Evolutionary conservation across 2,888 invertebrate species (phyloP), one percentile per base, ranked within the genome.

Genomic region (Cremastinae sp.): DNA sequence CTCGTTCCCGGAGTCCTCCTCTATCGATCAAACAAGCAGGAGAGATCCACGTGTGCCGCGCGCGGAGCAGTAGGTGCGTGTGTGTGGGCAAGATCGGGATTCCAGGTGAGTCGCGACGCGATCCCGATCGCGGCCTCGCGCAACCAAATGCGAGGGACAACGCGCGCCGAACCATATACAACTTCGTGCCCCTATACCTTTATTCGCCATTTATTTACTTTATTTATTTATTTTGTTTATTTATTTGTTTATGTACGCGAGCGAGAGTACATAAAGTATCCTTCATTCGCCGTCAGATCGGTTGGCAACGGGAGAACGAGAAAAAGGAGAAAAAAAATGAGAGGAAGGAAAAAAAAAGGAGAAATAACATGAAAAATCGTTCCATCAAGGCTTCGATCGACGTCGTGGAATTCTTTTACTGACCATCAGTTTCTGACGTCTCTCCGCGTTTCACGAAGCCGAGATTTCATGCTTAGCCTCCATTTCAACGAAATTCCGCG

Each of bases 11-110:
- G 69, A 74, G 79, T 72, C 71, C 59, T 73, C 73, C 69, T 76
- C 73, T 73, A 77, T 79, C 77, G 74, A 79, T 79, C 73, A 79
- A 79, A 79, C 75, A 18, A 69, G 28, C 28, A 28, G 28, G 58
- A 58, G 43, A 51, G 59, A 51, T 43, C 49, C 53, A 43, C 43
- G 49, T 22, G 49, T 43, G 38, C n/a, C 38, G 28, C 38, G 59
- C 47, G n/a, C 45, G 58, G 61, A 36, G 18, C n/a, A n/a, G n/a
- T n/a, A n/a, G n/a, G 64, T 38, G 36, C 54, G 56, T 28, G 73
- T 20, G 36, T 53, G 61, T 36, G 74, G 45, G 61, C 65, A 66
- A 69, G 65, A 74, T 74, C 74, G 77, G 62, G 64, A 79, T 77
- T 77, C 74, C 74, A 74, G 64, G 62, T 75, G 78, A 74, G 58